A percentile compares a stretch with the other conserved stretches of the same genome.
Conservation (phyloP, 2,797 vertebrate genomes). For the Sciurus vulgaris region DNA sequence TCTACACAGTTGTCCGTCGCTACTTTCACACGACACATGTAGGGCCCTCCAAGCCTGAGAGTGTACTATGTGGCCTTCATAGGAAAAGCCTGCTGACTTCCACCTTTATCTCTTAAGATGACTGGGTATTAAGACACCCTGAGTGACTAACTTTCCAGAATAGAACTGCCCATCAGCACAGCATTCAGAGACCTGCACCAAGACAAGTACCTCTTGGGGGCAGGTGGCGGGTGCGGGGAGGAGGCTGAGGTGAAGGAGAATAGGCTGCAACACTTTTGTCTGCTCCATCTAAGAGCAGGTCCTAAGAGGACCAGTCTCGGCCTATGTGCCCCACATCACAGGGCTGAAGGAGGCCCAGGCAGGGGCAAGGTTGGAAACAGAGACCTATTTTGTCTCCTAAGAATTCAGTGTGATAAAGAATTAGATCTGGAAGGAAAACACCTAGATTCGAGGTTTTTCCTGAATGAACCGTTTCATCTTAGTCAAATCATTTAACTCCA, state of each 20-base stretch:
- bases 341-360: neutral
- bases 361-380: neutral
- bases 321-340: neutral
- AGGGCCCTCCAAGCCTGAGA: neutral
- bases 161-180: neutral
- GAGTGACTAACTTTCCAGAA: slow-evolving; percentile 9
- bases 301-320: neutral
- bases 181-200: neutral
- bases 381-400: neutral
- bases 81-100: neutral
- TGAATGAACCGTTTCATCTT: too few relatives aligned
- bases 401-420: neutral
- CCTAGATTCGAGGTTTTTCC: neutral
- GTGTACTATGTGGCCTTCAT: neutral
- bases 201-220: neutral
- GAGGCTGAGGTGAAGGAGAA: neutral
- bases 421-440: neutral
- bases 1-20: neutral
- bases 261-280: neutral
- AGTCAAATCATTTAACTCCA: neutral
- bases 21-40: neutral
- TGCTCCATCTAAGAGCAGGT: neutral
- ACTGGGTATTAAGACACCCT: neutral
- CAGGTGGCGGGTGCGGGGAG: neutral
- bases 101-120: slow-evolving; percentile 6